Conservation (phyloP, 2,797 vertebrate genomes). For the Semotilus atromaculatus region DNA sequence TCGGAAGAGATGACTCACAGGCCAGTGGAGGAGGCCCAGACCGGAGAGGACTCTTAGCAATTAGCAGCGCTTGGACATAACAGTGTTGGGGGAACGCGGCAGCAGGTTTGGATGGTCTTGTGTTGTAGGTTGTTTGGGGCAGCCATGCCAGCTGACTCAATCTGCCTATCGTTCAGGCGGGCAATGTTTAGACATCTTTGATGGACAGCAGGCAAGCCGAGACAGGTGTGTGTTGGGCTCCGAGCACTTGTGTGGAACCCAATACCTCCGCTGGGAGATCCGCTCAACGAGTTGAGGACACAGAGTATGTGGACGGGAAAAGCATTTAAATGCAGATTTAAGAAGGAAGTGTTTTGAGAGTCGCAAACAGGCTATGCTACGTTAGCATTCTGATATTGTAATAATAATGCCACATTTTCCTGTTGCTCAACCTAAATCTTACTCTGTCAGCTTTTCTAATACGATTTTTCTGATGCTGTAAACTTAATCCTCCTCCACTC, state of each 20-base stretch:
- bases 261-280: slow-evolving; percentile 60
- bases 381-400: slow-evolving; percentile 14
- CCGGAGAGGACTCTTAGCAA: slow-evolving; percentile 36
- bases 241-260: slow-evolving; percentile 62
- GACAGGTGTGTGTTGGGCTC: slow-evolving; percentile 64
- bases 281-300: slow-evolving; percentile 57
- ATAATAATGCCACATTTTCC: neutral
- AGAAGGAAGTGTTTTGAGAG: slow-evolving; percentile 27
- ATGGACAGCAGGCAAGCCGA: slow-evolving; percentile 52
- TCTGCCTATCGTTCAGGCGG: slow-evolving; percentile 39
- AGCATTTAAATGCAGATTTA: slow-evolving; percentile 33
- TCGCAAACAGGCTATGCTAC: neutral
- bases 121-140: slow-evolving; percentile 28
- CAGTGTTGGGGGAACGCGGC: neutral
- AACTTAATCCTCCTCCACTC: neutral
- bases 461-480: neutral
- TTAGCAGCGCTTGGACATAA: slow-evolving; percentile 30
- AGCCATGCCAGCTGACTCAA: slow-evolving; percentile 51
- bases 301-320: slow-evolving; percentile 41
- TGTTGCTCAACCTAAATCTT: neutral
- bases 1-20: slow-evolving; percentile 51
- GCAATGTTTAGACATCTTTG: slow-evolving; percentile 65
- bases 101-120: slow-evolving; percentile 22
- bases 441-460: slow-evolving; percentile 11
- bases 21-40: slow-evolving; percentile 23